Evolutionary conservation across 2,113 vertebrate species (phyloP).

Genomic region (Acrocephalus arundinaceus): DNA sequence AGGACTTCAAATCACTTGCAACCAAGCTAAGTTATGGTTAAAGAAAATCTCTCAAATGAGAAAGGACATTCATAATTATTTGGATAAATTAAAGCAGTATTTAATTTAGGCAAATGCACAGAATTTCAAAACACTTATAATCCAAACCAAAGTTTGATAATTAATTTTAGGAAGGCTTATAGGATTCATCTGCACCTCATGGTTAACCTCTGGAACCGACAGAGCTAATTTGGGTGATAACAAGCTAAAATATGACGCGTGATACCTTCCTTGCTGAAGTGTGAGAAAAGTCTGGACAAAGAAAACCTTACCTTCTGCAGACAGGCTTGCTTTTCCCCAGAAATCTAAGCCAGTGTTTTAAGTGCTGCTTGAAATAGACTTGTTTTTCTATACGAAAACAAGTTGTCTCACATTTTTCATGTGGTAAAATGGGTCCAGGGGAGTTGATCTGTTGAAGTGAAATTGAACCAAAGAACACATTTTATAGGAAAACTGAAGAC

Average conservation of each 20-base stretch:
- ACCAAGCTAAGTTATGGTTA: not conserved
- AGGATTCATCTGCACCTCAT: not conserved
- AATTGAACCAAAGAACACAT: not conserved
- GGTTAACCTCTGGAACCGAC: not conserved
- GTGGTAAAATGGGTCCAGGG: not conserved
- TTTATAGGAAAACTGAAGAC: not conserved
- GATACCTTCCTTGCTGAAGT: not conserved
- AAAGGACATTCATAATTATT: not conserved
- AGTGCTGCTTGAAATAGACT: not conserved
- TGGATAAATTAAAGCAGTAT: not conserved
- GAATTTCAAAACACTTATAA: not conserved
- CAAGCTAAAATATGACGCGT: not conserved
- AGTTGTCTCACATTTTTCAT: not conserved
- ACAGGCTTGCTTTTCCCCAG: not conserved
- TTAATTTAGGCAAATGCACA: not conserved
- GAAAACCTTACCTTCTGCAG: not conserved
- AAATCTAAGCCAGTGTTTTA: not conserved
- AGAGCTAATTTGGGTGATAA: not conserved
- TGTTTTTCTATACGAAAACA: not conserved
- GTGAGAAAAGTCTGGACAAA: not conserved
- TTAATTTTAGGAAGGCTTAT: not conserved
- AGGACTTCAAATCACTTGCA: not conserved
- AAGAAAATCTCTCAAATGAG: not conserved
- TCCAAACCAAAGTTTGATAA: not conserved
- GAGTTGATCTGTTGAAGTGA: not conserved